A percentile compares a stretch with the other conserved stretches of the same genome.
phyloP scores from a whole-genome alignment of 1,140 invertebrate genomes.

The Delia radicum region DNA sequence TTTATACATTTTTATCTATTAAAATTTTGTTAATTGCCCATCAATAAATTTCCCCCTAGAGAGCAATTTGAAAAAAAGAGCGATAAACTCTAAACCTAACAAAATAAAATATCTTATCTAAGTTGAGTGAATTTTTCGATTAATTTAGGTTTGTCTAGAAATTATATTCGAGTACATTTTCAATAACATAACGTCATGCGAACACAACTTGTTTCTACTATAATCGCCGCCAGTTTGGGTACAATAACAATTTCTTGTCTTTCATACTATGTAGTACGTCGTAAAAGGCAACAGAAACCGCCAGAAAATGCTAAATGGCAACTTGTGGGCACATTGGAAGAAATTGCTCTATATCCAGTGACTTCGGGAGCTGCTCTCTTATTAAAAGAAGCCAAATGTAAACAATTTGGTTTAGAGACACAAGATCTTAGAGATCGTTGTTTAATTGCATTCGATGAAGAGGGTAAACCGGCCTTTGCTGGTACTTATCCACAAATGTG shows the following conservation, averaged over 20 bases:
- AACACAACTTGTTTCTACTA: neutral
- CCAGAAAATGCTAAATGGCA: conserved; percentile 26
- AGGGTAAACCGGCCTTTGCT: conserved; percentile 54
- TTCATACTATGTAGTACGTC: neutral
- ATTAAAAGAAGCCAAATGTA: conserved; percentile 51
- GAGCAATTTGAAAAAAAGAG: no score
- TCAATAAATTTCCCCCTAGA: no score
- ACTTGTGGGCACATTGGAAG: conserved; percentile 56
- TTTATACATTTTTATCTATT: no score
- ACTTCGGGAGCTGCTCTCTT: conserved; percentile 55
- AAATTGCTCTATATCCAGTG: conserved; percentile 55
- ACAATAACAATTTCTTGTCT: neutral
- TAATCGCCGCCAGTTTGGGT: neutral
- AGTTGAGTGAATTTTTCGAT: no score
- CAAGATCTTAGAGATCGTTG: conserved; percentile 56
- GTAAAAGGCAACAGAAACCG: neutral
- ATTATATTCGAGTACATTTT: no score
- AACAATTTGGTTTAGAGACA: conserved; percentile 47
- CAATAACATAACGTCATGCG: no score
- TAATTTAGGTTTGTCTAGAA: no score
- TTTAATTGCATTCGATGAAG: conserved; percentile 54
- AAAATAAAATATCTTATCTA: no score
- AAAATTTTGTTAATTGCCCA: no score
- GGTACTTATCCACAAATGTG: conserved; percentile 57
- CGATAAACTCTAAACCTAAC: no score